Evolutionary conservation across 2,113 vertebrate genomes (phyloP), one percentile per base, ranked within the genome.

Genomic region (Gadus chalcogrammus): DNA sequence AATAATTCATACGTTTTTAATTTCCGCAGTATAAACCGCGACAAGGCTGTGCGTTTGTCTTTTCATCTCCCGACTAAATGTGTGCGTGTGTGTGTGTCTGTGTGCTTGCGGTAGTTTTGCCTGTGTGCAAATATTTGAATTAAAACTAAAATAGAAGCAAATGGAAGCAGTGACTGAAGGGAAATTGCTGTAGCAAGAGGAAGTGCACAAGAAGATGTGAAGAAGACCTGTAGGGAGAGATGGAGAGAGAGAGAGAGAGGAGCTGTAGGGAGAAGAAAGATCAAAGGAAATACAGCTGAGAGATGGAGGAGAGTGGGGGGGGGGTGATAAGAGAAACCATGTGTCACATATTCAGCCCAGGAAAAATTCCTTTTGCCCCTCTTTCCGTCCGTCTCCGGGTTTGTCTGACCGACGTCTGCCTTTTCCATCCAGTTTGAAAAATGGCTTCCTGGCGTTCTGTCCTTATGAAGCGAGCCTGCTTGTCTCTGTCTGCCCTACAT

Each of bases 321-420:
- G 55, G 42, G 42, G 11, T 28, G 61, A 62, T 28, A 58, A 62
- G n/a, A 62, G 15, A 15, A 24, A 62, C 22, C 59, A 12, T 61
- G 59, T 61, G 59, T 18, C 59, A 48, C 42, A 61, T 61, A 20
- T 61, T 22, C 59, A 61, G 59, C 59, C 59, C n/a, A 9, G 59
- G 56, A n/a, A 61, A 61, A 12, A 24, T 9, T 61, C 24, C 61
- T 62, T 62, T 16, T 24, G 22, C 60, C 11, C 22, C 20, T 27
- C 22, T 62, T 9, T 62, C 22, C 4, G 22, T 27, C 22, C 16
- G 20, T 27, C 61, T 62, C 9, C 7, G 18, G 24, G 24, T 28
- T 16, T 62, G 61, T 27, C 24, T 28, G 20, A 8, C 60, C 18
- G 22, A 24, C 60, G 20, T 24, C 60, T 61, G 11, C 8, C 60